Evolutionary conservation across 1,140 invertebrate species (phyloP), one percentile per base, ranked within the genome.

Genomic region (Euwallacea similis): DNA sequence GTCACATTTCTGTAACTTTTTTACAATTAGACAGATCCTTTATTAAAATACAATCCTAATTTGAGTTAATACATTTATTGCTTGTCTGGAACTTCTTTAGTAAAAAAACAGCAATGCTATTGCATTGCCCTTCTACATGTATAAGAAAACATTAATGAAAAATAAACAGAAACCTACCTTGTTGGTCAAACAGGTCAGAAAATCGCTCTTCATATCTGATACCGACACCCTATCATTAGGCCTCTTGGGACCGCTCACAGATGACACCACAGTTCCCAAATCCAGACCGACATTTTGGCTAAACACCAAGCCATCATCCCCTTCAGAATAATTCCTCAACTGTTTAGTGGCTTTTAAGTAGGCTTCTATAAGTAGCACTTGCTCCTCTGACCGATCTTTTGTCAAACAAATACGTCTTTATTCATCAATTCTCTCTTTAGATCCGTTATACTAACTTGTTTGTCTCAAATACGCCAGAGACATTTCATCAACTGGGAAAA

Each of bases 161-260:
- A 33, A 33, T n/a, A 55, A 53, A 16, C 47, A 47, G 10, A 44
- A 44, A 83, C 21, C 85, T 86, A 96, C 92, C 87, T 97, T 97
- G 79, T 90, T 97, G n/a, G 87, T 88, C 0, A 99, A 87, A 77
- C 96, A 98, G 0, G 86, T 83, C 7, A 85, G 82, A 82, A 99
- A 99, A 82, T 98, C 97, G 42, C 84, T 79, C 78, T 96, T 95
- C 93, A 99, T 97, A 43, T 93, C 89, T 0, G 87, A 83, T 0
- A 99, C 94, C 0, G 94, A 88, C 3, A 99, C 95, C 60, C 95
- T 86, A 84, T 99, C 98, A 76, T 99, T 97, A 0, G 97, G 97
- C 73, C 97, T 84, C 81, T 99, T 99, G 0, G 98, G 97, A 7
- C 98, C 98, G 75, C 95, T 97, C 0, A 98, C 91, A 64, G 95